phyloP scores from a whole-genome alignment of 2,113 vertebrate species.

The Oxygymnocypris stewartii region DNA sequence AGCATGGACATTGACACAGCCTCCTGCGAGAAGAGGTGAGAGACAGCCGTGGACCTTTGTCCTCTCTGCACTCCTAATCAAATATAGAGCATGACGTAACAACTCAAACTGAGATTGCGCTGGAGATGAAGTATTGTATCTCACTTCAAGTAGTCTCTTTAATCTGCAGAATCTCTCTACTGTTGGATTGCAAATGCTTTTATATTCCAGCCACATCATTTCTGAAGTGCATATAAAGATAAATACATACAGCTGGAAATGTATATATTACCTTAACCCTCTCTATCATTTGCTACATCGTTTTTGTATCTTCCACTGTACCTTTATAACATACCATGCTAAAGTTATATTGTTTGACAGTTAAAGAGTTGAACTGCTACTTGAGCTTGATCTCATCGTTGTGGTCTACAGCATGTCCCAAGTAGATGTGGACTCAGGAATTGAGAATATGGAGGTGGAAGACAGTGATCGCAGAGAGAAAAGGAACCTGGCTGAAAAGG shows the following conservation, averaged over 20 bases:
- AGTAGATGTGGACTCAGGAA: conserved; percentile 99
- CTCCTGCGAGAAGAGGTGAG: conserved; percentile 98
- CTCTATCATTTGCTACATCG: not conserved
- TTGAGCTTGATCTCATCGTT: not conserved
- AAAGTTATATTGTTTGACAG: not conserved
- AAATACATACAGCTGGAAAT: not conserved
- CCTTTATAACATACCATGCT: not conserved
- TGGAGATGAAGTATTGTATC: conserved; percentile 11
- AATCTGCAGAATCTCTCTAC: not conserved
- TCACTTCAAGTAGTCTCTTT: not conserved
- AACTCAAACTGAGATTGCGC: not conserved
- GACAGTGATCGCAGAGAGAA: conserved; percentile 96
- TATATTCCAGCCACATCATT: not conserved
- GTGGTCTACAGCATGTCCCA: conserved; percentile 89
- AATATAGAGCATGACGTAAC: not conserved
- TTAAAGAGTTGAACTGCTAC: not conserved
- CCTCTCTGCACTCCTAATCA: not conserved
- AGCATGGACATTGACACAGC: conserved; percentile 99
- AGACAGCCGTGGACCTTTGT: conserved; percentile 42
- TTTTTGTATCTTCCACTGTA: not conserved
- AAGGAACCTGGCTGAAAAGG: conserved; percentile 92
- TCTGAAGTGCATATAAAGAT: not conserved
- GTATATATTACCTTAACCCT: not conserved
- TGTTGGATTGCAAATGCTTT: conserved; percentile 9
- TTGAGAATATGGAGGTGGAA: conserved; percentile 99